Evolutionary conservation across 1,140 invertebrate species (phyloP), one percentile per base, ranked within the genome.

Genomic region (Vanessa tameamea): DNA sequence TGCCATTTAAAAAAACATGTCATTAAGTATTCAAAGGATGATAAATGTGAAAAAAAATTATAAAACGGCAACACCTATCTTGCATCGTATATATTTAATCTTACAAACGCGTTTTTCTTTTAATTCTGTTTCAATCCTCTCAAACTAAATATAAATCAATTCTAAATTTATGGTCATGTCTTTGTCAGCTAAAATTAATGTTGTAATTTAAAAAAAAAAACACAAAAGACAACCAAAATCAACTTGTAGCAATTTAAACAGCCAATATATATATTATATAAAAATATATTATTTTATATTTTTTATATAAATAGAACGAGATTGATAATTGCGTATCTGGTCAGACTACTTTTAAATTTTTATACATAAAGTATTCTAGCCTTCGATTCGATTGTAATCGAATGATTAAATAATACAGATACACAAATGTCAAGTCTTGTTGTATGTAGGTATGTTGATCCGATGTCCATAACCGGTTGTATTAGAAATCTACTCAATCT

Each of bases 401-500:
- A 43, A 43, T 43, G 37, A 43, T 43, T 43, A 8, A 11, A 9
- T 43, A 43, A 43, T 43, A 43, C 37, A 43, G 9, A 43, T 43
- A 43, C 7, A 43, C 37, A 43, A 43, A 43, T 43, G 37, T 43
- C 37, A 43, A 43, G 37, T 43, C 0, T 43, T 43, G 5, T 61
- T 37, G 12, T 37, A 15, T 37, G 14, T 31, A 31, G n/a, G 13
- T 37, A 37, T 37, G 16, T 12, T 37, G 11, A 61, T 37, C 9
- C 31, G 14, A 26, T 59, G 20, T 3, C 7, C 20, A 14, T 47
- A 67, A 84, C 85, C 78, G 78, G 81, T 81, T 77, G 67, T 53
- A 77, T 85, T 84, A 87, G 82, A 86, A 87, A 83, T 81, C 81
- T 77, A 76, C 31, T 68, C 31, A 57, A 72, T 48, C 37, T 47